Evolutionary conservation across 2,113 vertebrate species (phyloP).

Genomic region (Cercocebus atys): DNA sequence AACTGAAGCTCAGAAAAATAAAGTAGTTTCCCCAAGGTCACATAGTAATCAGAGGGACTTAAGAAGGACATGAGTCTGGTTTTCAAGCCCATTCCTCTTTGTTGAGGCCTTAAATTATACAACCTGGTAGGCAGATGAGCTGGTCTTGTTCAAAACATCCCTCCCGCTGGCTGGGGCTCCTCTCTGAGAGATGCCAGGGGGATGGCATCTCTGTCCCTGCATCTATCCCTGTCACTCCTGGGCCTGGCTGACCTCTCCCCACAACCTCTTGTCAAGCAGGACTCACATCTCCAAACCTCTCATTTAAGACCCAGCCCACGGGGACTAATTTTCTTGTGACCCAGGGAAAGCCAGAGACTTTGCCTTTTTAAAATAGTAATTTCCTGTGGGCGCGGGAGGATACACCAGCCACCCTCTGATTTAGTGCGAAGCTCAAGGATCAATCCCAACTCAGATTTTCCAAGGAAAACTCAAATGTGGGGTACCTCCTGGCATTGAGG

Average conservation of each 20-base stretch:
- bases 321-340: conserved; percentile 14
- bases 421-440: conserved; percentile 41
- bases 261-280: neutral
- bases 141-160: neutral
- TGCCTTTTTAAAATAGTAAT: conserved; percentile 57
- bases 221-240: neutral
- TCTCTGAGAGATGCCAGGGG: neutral
- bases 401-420: conserved; percentile 42
- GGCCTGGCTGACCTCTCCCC: neutral
- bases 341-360: conserved; percentile 15
- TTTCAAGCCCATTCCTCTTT: neutral
- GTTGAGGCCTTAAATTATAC: neutral
- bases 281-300: neutral
- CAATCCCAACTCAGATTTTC: conserved; percentile 51
- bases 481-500: neutral
- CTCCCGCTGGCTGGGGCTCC: neutral
- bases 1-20: neutral
- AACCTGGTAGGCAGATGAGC: neutral
- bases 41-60: neutral
- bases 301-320: neutral
- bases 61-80: neutral
- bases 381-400: neutral
- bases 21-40: neutral
- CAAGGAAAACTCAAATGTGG: conserved; percentile 33
- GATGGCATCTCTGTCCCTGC: neutral